Base-by-base conservation (phyloP, 2,113 vertebrate genomes). In the Elephantulus edwardii region DNA sequence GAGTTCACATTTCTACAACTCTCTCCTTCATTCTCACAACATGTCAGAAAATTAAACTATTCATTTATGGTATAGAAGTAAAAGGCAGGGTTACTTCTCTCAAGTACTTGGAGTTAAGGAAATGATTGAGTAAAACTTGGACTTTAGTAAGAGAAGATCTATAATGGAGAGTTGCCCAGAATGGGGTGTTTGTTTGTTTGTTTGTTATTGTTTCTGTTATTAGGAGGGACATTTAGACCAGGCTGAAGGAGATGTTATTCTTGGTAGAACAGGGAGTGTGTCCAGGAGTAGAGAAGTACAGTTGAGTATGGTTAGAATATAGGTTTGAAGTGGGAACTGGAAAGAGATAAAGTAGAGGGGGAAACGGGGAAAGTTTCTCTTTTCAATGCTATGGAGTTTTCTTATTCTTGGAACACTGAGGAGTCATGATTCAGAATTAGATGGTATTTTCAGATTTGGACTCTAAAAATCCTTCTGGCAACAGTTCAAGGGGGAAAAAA, bases 401-500 rank as follows among this genome's bases (percentile, higher is more conserved):
- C 16, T 82, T 62, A 48, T 44, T 13, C 22, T 68, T 50, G 6
- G 40, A 14, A 22, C 4, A 60, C 24, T 76, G 26, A 83, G 79
- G 14, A 77, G 42, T 44, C 42, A 93, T 40, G 19, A 19, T 17
- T 60, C 28, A 79, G 74, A 90, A 33, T 17, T 2, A 5, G 58
- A 56, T 91, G 46, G 42, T 3, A 42, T 68, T 77, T 93, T 86
- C n/a, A 87, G 26, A 72, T 56, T 50, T 86, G 19, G 3, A 86
- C 64, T 77, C 75, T 58, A 70, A 81, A 80, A 86, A 42, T 79
- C 38, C 54, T 52, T 64, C 71, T 35, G 33, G 24, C 8, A 83
- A 56, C n/a, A 89, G 10, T 85, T 74, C 60, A 19, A 56, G 68
- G n/a, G n/a, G n/a, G n/a, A n/a, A n/a, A n/a, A n/a, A n/a, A n/a